Percentiles rank a stretch among this genome's conserved stretches.
These are phyloP conservation scores for Asteroscopus sphinx DNA, from an alignment of 2,888 invertebrate species.

Conservation along the genomic window DNA sequence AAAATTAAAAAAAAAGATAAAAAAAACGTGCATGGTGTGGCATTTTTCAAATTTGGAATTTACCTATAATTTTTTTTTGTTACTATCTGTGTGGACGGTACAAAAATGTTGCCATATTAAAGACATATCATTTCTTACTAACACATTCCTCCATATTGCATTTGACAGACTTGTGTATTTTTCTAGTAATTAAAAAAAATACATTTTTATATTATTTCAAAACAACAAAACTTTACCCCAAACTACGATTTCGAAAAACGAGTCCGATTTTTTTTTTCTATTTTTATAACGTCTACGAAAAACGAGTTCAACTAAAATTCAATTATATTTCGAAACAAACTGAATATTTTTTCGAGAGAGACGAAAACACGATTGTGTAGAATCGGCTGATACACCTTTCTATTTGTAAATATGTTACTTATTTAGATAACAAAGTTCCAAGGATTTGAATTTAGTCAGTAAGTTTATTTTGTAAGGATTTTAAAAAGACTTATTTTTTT, in stretches of 20 bases:
- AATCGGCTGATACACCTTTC: constrained; percentile 33
- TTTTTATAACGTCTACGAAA: constrained; percentile 23
- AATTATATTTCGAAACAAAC: constrained; percentile 25
- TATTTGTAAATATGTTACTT: constrained; percentile 66
- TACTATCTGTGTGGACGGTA: constrained; percentile 62
- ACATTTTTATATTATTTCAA: constrained; percentile 13
- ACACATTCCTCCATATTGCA: constrained; percentile 77
- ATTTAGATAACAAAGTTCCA: constrained; percentile 71
- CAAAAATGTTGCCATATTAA: constrained; percentile 83
- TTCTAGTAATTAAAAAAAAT: constrained; percentile 36
- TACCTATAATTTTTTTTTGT: constrained; percentile 20
- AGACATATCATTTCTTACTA: constrained; percentile 84
- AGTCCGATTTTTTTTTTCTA: constrained; percentile 14
- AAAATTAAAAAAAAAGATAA: constrained; percentile 22
- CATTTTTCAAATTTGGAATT: constrained; percentile 17
- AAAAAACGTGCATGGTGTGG: constrained; percentile 1
- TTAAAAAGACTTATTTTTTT: constrained; percentile 86
- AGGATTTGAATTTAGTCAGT: constrained; percentile 77
- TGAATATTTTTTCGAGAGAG: constrained; percentile 45
- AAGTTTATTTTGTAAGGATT: constrained; percentile 72
- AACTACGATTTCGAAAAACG: constrained; percentile 49
- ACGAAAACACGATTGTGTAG: constrained; percentile 18
- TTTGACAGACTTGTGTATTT: constrained; percentile 37
- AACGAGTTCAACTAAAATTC: constrained; percentile 54
- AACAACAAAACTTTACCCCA: constrained; percentile 45